Evolutionary conservation across 2,797 vertebrate species (phyloP).

Genomic region (Poecilia picta): DNA sequence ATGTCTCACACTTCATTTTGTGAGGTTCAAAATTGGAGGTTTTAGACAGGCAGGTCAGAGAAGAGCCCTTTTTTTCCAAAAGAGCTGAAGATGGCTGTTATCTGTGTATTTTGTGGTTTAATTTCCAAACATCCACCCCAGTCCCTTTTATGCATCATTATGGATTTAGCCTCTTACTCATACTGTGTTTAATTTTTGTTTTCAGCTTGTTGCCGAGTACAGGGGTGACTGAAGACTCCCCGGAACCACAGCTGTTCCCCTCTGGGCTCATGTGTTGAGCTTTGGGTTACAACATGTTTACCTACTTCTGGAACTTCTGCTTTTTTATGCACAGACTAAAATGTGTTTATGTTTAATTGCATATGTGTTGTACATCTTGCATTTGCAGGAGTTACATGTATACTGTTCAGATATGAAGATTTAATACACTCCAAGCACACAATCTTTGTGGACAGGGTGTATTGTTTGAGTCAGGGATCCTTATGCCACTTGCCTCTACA

Average conservation of each 20-base stretch:
- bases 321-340: conserved; percentile 59
- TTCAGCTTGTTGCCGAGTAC: conserved; percentile 55
- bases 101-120: conserved; percentile 44
- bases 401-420: conserved; percentile 14
- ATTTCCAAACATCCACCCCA: conserved; percentile 34
- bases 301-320: conserved; percentile 77
- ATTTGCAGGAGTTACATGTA: conserved; percentile 11
- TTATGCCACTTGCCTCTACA: conserved; percentile 48
- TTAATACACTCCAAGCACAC: conserved; percentile 8
- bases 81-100: conserved; percentile 31
- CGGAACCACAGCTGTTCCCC: conserved; percentile 77
- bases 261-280: conserved; percentile 64
- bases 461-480: conserved; percentile 53
- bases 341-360: conserved; percentile 23
- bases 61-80: conserved; percentile 8
- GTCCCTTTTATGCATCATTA: conserved; percentile 36
- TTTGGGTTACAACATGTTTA: conserved; percentile 81
- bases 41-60: not conserved
- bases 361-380: conserved; percentile 10
- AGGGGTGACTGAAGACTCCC: conserved; percentile 75
- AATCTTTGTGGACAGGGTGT: conserved; percentile 31
- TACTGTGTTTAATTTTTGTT: conserved; percentile 63
- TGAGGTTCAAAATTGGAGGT: conserved; percentile 8
- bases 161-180: conserved; percentile 10
- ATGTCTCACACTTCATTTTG: conserved; percentile 27